These are phyloP conservation scores for Adelosebastes latens DNA, from an alignment of 2,797 vertebrate species.

Conservation along the genomic window DNA sequence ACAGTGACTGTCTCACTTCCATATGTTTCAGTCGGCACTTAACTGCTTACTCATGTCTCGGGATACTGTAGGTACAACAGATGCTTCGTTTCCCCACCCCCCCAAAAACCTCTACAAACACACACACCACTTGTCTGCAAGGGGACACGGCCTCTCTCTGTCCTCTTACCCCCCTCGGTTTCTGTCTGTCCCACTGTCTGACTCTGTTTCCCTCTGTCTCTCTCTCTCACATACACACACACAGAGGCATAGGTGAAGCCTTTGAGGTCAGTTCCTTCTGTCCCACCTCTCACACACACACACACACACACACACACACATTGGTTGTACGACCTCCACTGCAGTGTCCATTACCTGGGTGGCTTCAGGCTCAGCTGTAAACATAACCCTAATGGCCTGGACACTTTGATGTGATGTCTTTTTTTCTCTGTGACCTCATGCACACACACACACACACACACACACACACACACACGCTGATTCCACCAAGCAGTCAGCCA, in stretches of 20 bases:
- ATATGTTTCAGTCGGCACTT: slow-evolving; percentile 28
- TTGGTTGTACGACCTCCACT: slow-evolving; percentile 21
- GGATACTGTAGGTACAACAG: slow-evolving; percentile 27
- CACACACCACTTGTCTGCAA: slow-evolving; percentile 13
- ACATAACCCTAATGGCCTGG: slow-evolving; percentile 44
- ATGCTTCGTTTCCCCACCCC: slow-evolving; percentile 15
- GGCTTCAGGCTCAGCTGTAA: slow-evolving; percentile 57
- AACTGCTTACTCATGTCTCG: slow-evolving; percentile 46
- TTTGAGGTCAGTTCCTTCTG: slow-evolving; percentile 33
- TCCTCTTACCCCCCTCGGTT: neutral
- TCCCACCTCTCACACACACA: neutral
- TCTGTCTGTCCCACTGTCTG: slow-evolving; percentile 17
- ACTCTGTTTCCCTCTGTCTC: neutral
- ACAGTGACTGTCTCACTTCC: slow-evolving; percentile 48
- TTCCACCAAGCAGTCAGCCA: slow-evolving; percentile 25
- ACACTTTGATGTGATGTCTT: slow-evolving; percentile 49
- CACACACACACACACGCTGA: slow-evolving; percentile 4
- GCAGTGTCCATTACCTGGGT: slow-evolving; percentile 42
- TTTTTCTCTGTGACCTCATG: slow-evolving; percentile 51
- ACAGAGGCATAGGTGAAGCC: neutral
- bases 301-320: neutral
- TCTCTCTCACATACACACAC: neutral
- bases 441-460: neutral
- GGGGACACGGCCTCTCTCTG: neutral
- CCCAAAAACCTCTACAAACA: neutral